Evolutionary conservation across 2,797 vertebrate species (phyloP).

Genomic region (Columba guinea): DNA sequence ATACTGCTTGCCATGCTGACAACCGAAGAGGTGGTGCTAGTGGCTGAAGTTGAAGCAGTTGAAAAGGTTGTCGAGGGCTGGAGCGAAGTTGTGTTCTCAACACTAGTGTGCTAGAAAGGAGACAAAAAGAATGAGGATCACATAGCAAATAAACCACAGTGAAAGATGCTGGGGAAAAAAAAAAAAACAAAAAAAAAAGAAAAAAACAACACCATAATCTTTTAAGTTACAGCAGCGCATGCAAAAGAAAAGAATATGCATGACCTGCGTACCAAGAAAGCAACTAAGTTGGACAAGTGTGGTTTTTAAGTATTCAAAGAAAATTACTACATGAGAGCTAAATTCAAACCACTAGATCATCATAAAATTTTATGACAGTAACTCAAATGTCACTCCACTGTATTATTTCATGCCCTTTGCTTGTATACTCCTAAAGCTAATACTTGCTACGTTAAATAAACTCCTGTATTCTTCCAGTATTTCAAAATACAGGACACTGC

Average conservation of each 20-base stretch:
- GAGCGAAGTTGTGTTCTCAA: slow-evolving; percentile 80
- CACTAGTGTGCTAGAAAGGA: slow-evolving; percentile 82
- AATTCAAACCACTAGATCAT: neutral
- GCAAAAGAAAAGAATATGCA: neutral
- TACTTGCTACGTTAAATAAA: neutral
- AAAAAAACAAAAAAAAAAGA: neutral
- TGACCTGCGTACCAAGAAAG: neutral
- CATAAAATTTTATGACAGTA: neutral
- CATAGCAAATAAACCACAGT: neutral
- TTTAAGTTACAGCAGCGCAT: neutral
- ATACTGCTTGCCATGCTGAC: slow-evolving; percentile 77
- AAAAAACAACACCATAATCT: neutral
- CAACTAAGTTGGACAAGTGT: neutral
- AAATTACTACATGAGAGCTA: neutral
- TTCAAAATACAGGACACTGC: neutral
- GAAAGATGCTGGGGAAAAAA: neutral
- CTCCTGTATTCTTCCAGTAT: neutral
- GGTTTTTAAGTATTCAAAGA: neutral
- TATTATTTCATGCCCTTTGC: neutral
- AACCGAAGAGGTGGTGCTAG: slow-evolving; percentile 67
- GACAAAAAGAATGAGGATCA: slow-evolving; percentile 22
- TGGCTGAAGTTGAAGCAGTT: slow-evolving; percentile 68
- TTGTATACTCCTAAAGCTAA: neutral
- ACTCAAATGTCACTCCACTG: neutral
- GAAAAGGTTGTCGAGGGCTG: slow-evolving; percentile 81